These are phyloP conservation scores for Ornithorhynchus anatinus DNA, from an alignment of 2,113 vertebrate genomes.

Conservation along the genomic window DNA sequence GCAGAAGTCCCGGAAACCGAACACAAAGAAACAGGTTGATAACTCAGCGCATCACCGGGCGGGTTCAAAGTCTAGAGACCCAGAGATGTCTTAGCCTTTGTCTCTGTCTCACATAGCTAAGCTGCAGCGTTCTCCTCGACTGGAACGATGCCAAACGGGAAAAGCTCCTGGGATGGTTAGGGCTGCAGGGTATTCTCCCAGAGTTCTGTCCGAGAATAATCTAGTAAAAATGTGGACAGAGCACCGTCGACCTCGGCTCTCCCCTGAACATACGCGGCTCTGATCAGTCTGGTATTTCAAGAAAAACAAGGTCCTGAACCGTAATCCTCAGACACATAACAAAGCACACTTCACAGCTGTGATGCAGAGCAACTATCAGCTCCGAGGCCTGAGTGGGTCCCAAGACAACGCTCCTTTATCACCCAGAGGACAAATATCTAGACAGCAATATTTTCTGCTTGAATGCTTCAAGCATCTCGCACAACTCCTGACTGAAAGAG, in stretches of 20 bases:
- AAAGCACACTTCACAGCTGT: conserved; percentile 92
- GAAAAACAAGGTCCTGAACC: conserved; percentile 91
- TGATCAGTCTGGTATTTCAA: conserved; percentile 90
- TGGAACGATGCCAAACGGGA: conserved; percentile 63
- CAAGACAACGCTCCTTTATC: conserved; percentile 91
- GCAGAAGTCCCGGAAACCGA: conserved; percentile 52
- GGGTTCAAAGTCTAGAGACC: conserved; percentile 52
- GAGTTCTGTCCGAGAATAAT: conserved; percentile 87
- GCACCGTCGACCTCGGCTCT: conserved; percentile 82
- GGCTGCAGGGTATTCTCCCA: conserved; percentile 82
- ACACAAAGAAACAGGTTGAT: conserved; percentile 64
- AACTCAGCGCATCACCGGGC: conserved; percentile 43
- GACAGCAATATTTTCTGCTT: conserved; percentile 95
- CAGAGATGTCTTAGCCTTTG: conserved; percentile 62
- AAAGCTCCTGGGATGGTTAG: conserved; percentile 74
- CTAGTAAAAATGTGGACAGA: conserved; percentile 85
- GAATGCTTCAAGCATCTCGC: conserved; percentile 81
- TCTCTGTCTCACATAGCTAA: conserved; percentile 68
- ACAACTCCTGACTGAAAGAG: conserved; percentile 81
- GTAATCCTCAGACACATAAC: conserved; percentile 91
- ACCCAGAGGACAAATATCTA: conserved; percentile 95
- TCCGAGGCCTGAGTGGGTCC: conserved; percentile 86
- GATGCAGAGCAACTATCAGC: conserved; percentile 83
- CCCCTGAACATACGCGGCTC: conserved; percentile 83
- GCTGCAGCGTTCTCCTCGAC: conserved; percentile 54